Evolutionary conservation across 2,113 vertebrate species (phyloP), one percentile per base, ranked within the genome.

Genomic region (Ceyx cyanopectus): DNA sequence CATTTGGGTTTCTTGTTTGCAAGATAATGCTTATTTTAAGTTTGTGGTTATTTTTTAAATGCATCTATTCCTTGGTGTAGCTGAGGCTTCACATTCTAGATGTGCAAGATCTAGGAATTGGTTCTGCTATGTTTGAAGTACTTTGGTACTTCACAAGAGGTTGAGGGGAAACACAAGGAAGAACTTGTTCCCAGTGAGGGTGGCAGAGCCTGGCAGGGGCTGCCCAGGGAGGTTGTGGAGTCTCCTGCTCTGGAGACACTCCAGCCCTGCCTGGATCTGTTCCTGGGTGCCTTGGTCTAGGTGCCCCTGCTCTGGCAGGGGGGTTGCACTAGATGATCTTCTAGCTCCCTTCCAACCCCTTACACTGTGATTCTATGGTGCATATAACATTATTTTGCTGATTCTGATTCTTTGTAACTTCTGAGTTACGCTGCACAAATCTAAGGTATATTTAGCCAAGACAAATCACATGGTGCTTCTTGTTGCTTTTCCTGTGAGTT

Each of bases 21-120:
- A 63, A 58, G 7, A 21, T 4, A 69, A n/a, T 26, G 8, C 10
- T 51, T 63, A 6, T 8, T 73, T 87, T 56, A 62, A 23, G 8
- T 74, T 66, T 26, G 14, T 67, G 32, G 24, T 1, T 50, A 2
- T 80, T 57, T 50, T 80, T 78, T 41, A 88, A 89, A 61, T 74
- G n/a, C 7, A 3, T 3, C 0, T 74, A 7, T 40, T 68, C 37
- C 11, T 66, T 74, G 12, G 4, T 69, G 17, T 66, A 8, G 1
- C 34, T 65, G 41, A 65, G 6, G 9, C 41, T 92, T 76, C 7
- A 0, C 57, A 12, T 34, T 84, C 5, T 32, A 16, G 78, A 46
- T 26, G 7, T 41, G 24, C 6, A 17, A 10, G 10, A 66, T 53
- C 3, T 88, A 41, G 62, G 18, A 85, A 57, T 34, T 26, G 5